Percentiles rank a stretch among this genome's conserved stretches.
Evolutionary conservation across 1,140 invertebrate species (phyloP).

Genomic region (Zophobas morio): DNA sequence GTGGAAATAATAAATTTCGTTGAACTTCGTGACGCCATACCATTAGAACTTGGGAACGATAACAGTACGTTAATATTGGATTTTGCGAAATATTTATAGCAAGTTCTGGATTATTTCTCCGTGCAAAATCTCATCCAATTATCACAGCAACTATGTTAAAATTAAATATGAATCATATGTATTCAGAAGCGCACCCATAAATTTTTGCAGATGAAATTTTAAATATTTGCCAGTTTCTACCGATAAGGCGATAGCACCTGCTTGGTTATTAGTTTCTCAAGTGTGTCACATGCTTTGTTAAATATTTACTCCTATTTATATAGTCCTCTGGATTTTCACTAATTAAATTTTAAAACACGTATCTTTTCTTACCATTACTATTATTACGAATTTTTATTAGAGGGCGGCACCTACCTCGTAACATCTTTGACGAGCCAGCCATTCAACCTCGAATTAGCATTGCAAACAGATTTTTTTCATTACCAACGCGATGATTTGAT

Average conservation of each 20-base stretch:
- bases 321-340: too few species aligned
- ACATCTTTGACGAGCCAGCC: background rate
- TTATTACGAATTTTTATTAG: background rate
- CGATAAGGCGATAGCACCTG: background rate
- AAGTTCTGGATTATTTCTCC: conserved; percentile 18
- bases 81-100: conserved; percentile 17
- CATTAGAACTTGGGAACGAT: conserved; percentile 5
- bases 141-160: background rate
- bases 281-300: too few species aligned
- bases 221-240: background rate
- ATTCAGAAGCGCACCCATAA: background rate
- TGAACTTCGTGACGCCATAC: conserved; percentile 22
- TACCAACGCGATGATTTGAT: too few species aligned
- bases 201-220: background rate
- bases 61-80: conserved; percentile 17
- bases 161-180: background rate
- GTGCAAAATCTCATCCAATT: background rate
- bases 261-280: too few species aligned
- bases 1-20: conserved; percentile 11
- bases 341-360: too few species aligned
- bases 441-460: too few species aligned
- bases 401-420: background rate
- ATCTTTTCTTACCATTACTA: too few species aligned
- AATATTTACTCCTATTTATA: too few species aligned
- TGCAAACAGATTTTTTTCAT: background rate